A percentile compares a stretch with the other conserved stretches of the same genome.
Evolutionary conservation across 2,113 vertebrate genomes (phyloP).

Genomic region (Equus przewalskii): DNA sequence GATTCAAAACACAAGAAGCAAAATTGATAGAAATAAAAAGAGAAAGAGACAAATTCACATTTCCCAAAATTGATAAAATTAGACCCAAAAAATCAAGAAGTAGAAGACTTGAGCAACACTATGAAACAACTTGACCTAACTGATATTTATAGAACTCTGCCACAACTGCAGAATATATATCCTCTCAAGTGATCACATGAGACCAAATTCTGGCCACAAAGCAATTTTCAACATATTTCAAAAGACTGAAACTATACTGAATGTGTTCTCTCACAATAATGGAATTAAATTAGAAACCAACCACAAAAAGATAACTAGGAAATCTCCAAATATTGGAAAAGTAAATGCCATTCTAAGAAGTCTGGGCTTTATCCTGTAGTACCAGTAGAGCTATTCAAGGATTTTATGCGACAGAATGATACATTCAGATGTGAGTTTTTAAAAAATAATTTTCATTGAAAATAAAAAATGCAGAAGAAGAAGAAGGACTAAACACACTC

Average conservation of each 20-base stretch:
- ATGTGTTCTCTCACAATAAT: background rate
- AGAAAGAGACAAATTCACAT: background rate
- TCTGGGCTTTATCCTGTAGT: background rate
- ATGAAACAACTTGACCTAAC: background rate
- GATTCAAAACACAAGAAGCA: background rate
- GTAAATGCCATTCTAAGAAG: slow-evolving; percentile 6
- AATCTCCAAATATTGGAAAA: slow-evolving; percentile 36
- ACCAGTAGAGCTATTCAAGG: background rate
- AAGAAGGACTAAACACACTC: background rate
- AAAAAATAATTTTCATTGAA: background rate
- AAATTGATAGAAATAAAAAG: background rate
- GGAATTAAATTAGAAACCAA: background rate
- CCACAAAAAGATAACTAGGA: background rate
- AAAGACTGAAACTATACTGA: background rate
- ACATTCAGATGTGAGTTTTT: background rate
- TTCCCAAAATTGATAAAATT: background rate
- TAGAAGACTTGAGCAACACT: background rate
- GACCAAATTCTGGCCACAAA: background rate
- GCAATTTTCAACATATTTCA: background rate
- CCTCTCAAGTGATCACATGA: background rate
- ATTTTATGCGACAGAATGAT: background rate
- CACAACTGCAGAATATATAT: background rate
- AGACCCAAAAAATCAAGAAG: background rate
- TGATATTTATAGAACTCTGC: background rate
- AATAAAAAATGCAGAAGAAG: background rate